Percentiles rank a stretch among this genome's conserved stretches.
Evolutionary conservation across 1,140 invertebrate genomes (phyloP).

Genomic region (Ceratina japonica): DNA sequence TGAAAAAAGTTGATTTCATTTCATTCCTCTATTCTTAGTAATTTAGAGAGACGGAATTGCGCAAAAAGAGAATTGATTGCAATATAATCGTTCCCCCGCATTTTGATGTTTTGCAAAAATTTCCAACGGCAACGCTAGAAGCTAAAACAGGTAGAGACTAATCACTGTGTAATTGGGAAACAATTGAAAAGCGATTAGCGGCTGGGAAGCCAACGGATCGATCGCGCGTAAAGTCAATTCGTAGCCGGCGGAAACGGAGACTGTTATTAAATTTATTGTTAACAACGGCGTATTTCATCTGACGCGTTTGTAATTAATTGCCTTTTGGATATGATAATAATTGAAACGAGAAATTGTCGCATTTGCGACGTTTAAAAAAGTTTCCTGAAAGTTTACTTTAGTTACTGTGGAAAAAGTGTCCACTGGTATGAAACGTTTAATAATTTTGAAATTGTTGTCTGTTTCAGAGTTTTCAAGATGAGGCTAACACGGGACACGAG

Average conservation of each 20-base stretch:
- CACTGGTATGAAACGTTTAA: too few relatives aligned
- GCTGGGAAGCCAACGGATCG: background rate
- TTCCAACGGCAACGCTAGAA: background rate
- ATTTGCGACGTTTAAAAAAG: background rate
- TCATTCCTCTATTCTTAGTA: too few relatives aligned
- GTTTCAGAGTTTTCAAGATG: conserved; percentile 63
- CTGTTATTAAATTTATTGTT: conserved; percentile 31
- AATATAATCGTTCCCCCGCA: too few relatives aligned
- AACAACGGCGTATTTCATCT: too few relatives aligned
- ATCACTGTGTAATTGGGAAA: background rate
- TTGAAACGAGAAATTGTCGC: conserved; percentile 14
- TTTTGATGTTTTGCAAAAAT: background rate
- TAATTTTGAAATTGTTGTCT: background rate
- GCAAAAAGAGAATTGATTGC: too few relatives aligned
- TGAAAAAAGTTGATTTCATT: too few relatives aligned
- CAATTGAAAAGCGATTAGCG: background rate
- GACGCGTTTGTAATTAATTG: conserved; percentile 17
- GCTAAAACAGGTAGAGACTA: too few relatives aligned
- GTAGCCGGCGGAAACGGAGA: background rate
- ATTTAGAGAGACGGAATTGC: too few relatives aligned
- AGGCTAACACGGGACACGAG: conserved; percentile 57
- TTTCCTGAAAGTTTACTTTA: background rate
- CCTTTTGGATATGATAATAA: background rate
- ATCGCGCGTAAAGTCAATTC: background rate
- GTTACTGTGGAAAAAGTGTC: background rate